phyloP scores from a whole-genome alignment of 1,140 invertebrate genomes.

The Druon quercuslanigerum region DNA sequence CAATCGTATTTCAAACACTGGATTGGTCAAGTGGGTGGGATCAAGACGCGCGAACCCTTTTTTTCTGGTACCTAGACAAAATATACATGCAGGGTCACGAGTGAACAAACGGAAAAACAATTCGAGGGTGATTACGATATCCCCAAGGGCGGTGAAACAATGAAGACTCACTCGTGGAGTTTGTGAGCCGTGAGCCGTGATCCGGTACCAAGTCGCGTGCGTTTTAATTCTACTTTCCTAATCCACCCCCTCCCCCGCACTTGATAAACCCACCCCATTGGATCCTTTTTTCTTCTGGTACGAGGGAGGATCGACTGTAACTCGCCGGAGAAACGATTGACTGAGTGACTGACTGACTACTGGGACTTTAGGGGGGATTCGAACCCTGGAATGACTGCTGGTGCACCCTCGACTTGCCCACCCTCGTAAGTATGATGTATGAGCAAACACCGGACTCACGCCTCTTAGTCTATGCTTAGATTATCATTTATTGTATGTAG shows the following conservation, averaged over 20 bases:
- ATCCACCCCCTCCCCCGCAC: conserved; percentile 38
- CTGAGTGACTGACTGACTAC: conserved; percentile 62
- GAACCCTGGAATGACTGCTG: conserved; percentile 39
- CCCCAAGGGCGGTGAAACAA: conserved; percentile 55
- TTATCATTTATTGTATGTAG: conserved; percentile 3
- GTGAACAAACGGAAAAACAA: conserved; percentile 49
- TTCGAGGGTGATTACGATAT: conserved; percentile 60
- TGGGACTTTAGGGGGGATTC: conserved; percentile 46
- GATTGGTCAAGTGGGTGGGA: conserved; percentile 46
- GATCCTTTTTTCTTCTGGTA: not conserved
- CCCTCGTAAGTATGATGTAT: conserved; percentile 61
- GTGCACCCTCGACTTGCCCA: conserved; percentile 43
- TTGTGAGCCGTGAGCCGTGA: conserved; percentile 43
- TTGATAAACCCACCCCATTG: conserved; percentile 35
- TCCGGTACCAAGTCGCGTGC: conserved; percentile 53
- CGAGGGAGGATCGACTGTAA: conserved; percentile 32
- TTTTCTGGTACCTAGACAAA: conserved; percentile 24
- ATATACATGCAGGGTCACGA: conserved; percentile 46
- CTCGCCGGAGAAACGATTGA: conserved; percentile 60
- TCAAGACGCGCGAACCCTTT: conserved; percentile 34
- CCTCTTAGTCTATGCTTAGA: not conserved
- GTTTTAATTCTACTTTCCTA: conserved; percentile 64
- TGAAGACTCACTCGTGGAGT: conserved; percentile 38
- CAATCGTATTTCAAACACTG: conserved; percentile 38
- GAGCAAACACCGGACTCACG: conserved; percentile 56